Base-by-base conservation (phyloP, 2,888 invertebrate genomes). In the Acleris literana region DNA sequence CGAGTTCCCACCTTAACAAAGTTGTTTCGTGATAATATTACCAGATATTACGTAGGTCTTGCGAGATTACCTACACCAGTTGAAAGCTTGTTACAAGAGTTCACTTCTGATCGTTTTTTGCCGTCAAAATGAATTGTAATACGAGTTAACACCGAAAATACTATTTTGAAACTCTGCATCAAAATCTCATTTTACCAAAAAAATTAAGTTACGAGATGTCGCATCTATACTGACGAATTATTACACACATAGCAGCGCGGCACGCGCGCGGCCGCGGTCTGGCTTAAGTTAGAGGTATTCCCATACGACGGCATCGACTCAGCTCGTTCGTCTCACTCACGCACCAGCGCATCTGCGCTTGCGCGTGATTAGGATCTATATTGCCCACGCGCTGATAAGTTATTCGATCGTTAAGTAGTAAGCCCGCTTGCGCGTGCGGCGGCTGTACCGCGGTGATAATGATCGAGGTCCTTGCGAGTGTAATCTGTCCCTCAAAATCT, bases 171-270 rank as follows among this genome's bases (percentile, higher is more conserved):
- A n/a, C n/a, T n/a, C n/a, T n/a, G n/a, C n/a, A n/a, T n/a, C n/a
- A n/a, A n/a, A n/a, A n/a, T n/a, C n/a, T n/a, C n/a, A n/a, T n/a
- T n/a, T n/a, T n/a, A n/a, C n/a, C n/a, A n/a, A n/a, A n/a, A n/a
- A n/a, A n/a, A n/a, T n/a, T n/a, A n/a, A n/a, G n/a, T n/a, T n/a
- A n/a, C n/a, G n/a, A n/a, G n/a, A n/a, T n/a, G n/a, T n/a, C n/a
- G n/a, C n/a, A n/a, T n/a, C n/a, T n/a, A n/a, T n/a, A n/a, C n/a
- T n/a, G n/a, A n/a, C n/a, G n/a, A n/a, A n/a, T n/a, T 18, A 49
- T 58, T 58, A n/a, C 58, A 58, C 16, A 49, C 58, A 7, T 49
- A 58, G 18, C 58, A 58, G 2, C 58, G 49, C 17, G 58, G 33
- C 11, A 49, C 58, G 44, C 56, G 56, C n/a, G 44, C 44, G 39